A percentile compares a stretch with the other conserved stretches of the same genome.
Conservation (phyloP, 1,140 invertebrate species). For the Pararge aegeria region DNA sequence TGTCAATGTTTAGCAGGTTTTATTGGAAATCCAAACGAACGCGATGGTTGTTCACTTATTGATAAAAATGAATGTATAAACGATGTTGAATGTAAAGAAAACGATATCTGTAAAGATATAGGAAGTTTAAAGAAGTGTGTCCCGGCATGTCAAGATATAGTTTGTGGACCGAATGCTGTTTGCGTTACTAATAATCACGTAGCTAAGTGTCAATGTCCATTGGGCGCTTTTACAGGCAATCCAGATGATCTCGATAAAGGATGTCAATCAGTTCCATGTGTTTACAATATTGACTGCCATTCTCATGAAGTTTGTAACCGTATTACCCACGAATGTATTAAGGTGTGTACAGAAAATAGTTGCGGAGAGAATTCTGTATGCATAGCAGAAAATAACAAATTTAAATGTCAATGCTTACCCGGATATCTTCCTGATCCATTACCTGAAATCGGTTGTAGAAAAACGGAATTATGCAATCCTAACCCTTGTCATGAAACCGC, state of each 20-base stretch:
- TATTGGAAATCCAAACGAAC: slow-evolving; percentile 92
- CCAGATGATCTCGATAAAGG: slow-evolving; percentile 87
- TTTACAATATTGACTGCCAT: slow-evolving; percentile 91
- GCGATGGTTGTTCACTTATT: slow-evolving; percentile 88
- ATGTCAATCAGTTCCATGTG: slow-evolving; percentile 89
- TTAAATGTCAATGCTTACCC: slow-evolving; percentile 90
- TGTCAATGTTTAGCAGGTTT: slow-evolving; percentile 91
- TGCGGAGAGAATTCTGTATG: slow-evolving; percentile 94
- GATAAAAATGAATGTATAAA: slow-evolving; percentile 87
- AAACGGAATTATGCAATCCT: slow-evolving; percentile 85
- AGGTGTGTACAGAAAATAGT: slow-evolving; percentile 89
- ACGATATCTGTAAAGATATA: slow-evolving; percentile 84
- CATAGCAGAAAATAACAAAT: slow-evolving; percentile 90
- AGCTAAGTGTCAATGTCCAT: slow-evolving; percentile 92
- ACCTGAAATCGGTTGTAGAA: slow-evolving; percentile 88
- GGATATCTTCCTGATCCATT: slow-evolving; percentile 89
- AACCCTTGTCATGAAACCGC: slow-evolving; percentile 91
- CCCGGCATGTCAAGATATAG: slow-evolving; percentile 86
- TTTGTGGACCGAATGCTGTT: slow-evolving; percentile 91
- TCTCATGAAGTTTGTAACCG: slow-evolving; percentile 89
- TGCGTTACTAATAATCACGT: slow-evolving; percentile 93
- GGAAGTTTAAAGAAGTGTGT: slow-evolving; percentile 82
- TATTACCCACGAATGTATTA: slow-evolving; percentile 89
- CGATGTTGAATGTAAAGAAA: slow-evolving; percentile 90
- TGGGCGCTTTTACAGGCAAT: slow-evolving; percentile 90